phyloP scores from a whole-genome alignment of 1,140 invertebrate species.

The Drosophila insularis region DNA sequence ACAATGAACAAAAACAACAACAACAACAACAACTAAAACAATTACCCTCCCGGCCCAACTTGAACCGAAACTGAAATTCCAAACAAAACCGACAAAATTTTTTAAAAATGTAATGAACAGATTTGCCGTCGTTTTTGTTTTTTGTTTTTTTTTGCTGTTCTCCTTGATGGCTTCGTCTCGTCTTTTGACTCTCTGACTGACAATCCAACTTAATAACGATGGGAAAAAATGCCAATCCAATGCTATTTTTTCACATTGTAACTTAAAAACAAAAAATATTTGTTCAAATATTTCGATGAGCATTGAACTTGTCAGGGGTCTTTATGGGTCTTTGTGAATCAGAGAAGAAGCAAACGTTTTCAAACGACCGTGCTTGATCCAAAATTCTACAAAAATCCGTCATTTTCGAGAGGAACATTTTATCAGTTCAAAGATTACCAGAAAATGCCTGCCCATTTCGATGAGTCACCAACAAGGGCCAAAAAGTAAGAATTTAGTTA shows the following conservation, averaged over 20 bases:
- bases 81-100: neutral
- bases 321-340: too few species aligned
- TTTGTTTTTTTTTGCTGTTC: neutral
- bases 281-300: neutral
- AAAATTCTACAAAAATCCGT: too few species aligned
- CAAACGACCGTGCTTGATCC: too few species aligned
- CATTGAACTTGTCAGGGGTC: conserved; percentile 1
- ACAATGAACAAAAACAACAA: neutral
- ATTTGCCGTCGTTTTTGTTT: neutral
- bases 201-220: neutral
- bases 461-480: too few species aligned
- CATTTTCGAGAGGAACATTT: too few species aligned
- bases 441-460: too few species aligned
- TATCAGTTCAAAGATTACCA: too few species aligned
- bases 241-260: conserved; percentile 9
- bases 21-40: neutral
- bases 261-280: neutral
- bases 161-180: neutral
- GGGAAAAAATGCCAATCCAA: conserved; percentile 1
- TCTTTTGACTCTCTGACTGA: neutral
- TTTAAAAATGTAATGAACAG: conserved; percentile 1
- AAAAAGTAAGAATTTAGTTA: too few species aligned
- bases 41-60: neutral
- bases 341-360: too few species aligned
- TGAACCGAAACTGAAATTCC: neutral